Percentiles rank a stretch among this genome's conserved stretches.
Evolutionary conservation across 1,140 invertebrate species (phyloP).

Genomic region (Bombus balteatus): DNA sequence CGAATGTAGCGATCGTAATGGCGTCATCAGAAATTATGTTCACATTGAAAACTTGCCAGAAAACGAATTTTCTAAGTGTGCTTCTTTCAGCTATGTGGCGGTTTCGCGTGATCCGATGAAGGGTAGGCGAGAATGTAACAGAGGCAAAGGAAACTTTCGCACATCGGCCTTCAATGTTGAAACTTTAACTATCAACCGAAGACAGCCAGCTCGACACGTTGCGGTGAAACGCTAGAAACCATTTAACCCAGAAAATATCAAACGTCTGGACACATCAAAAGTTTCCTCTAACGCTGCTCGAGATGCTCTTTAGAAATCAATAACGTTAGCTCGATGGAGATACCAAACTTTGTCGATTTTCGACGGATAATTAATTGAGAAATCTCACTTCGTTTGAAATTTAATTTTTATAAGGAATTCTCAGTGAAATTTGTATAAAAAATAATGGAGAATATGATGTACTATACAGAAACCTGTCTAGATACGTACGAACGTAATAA

Average conservation of each 20-base stretch:
- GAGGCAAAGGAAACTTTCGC: conserved; percentile 39
- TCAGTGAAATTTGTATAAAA: too few relatives aligned
- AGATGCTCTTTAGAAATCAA: conserved; percentile 5
- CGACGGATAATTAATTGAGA: too few relatives aligned
- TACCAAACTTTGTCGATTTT: too few relatives aligned
- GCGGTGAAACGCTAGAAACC: conserved; percentile 33
- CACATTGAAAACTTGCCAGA: conserved; percentile 30
- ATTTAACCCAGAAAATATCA: conserved; percentile 44
- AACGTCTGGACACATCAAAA: conserved; percentile 35
- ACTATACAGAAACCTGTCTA: background rate
- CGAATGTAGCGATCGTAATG: too few relatives aligned
- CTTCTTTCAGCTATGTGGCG: conserved; percentile 8
- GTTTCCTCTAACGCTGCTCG: background rate
- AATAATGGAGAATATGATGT: too few relatives aligned
- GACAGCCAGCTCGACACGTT: conserved; percentile 25
- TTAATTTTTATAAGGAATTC: too few relatives aligned
- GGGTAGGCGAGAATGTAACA: conserved; percentile 20
- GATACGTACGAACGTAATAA: background rate
- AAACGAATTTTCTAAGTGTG: conserved; percentile 41
- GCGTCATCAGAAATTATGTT: background rate
- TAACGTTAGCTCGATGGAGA: background rate
- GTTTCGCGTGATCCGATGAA: conserved; percentile 57
- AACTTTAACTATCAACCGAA: conserved; percentile 40
- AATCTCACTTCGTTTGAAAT: too few relatives aligned
- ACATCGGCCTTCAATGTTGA: conserved; percentile 28